Evolutionary conservation across 1,140 invertebrate species (phyloP).

Genomic region (Phthorimaea operculella): DNA sequence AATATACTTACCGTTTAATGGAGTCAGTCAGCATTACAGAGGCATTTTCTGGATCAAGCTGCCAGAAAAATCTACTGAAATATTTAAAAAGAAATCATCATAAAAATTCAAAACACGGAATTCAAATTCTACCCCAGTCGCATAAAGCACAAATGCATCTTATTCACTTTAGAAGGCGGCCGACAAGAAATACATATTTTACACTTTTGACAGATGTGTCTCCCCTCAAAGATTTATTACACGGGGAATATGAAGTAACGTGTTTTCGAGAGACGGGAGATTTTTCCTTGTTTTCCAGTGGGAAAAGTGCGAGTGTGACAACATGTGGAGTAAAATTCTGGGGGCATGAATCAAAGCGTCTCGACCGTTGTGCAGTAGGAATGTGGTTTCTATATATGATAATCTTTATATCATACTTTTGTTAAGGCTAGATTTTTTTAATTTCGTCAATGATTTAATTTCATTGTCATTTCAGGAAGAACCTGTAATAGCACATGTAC

Average conservation of each 20-base stretch:
- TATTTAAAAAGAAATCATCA: background rate
- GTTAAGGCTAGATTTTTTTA: too few relatives aligned
- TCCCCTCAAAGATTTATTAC: constrained; percentile 57
- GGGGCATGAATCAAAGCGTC: constrained; percentile 38
- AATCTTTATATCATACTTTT: too few relatives aligned
- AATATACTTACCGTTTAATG: too few relatives aligned
- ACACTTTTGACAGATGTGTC: constrained; percentile 64
- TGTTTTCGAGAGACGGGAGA: constrained; percentile 33
- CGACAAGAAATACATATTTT: constrained; percentile 64
- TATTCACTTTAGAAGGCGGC: constrained; percentile 32
- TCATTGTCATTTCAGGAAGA: too few relatives aligned
- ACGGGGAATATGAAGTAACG: constrained; percentile 53
- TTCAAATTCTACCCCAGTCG: background rate
- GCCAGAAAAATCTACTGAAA: too few relatives aligned
- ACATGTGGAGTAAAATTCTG: constrained; percentile 21
- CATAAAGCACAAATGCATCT: constrained; percentile 19
- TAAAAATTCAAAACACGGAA: constrained; percentile 3
- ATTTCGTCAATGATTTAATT: too few relatives aligned
- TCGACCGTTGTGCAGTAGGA: background rate
- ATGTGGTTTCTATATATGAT: too few relatives aligned
- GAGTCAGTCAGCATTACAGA: too few relatives aligned
- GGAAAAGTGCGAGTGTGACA: constrained; percentile 29
- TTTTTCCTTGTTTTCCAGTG: constrained; percentile 48
- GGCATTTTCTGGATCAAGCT: too few relatives aligned
- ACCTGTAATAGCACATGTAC: too few relatives aligned